Conservation (phyloP, 2,797 vertebrate genomes). For the Acropternis orthonyx region DNA sequence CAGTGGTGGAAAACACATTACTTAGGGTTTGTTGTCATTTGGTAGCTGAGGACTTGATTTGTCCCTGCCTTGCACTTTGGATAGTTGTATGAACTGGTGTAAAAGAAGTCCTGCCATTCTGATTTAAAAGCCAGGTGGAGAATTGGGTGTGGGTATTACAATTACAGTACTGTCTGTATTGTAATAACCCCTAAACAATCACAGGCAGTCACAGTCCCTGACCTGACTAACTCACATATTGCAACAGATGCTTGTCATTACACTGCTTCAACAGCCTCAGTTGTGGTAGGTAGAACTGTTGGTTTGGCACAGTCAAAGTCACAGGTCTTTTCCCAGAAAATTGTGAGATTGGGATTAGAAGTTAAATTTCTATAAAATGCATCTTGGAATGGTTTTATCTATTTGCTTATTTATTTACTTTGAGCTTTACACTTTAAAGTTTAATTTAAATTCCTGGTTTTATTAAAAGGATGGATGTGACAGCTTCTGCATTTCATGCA, state of each 20-base stretch:
- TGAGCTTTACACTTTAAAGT: not conserved
- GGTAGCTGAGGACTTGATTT: not conserved
- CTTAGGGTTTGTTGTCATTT: not conserved
- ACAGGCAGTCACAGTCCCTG: not conserved
- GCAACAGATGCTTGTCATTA: not conserved
- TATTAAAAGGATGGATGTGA: not conserved
- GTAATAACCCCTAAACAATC: not conserved
- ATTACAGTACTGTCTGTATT: not conserved
- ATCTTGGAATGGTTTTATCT: not conserved
- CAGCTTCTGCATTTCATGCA: not conserved
- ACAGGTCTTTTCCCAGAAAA: not conserved
- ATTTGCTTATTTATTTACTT: not conserved
- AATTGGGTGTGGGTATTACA: not conserved
- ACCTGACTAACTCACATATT: not conserved
- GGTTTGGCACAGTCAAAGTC: not conserved
- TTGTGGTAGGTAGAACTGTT: not conserved
- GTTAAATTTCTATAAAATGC: not conserved
- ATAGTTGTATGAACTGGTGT: not conserved
- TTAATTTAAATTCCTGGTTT: not conserved
- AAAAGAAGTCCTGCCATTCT: not conserved
- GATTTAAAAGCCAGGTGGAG: not conserved
- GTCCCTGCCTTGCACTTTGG: fast-evolving
- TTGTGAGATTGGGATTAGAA: not conserved
- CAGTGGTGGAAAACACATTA: not conserved
- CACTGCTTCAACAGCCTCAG: fast-evolving